Evolutionary conservation across 1,140 invertebrate genomes (phyloP).

Genomic region (Sarcophaga bullata): DNA sequence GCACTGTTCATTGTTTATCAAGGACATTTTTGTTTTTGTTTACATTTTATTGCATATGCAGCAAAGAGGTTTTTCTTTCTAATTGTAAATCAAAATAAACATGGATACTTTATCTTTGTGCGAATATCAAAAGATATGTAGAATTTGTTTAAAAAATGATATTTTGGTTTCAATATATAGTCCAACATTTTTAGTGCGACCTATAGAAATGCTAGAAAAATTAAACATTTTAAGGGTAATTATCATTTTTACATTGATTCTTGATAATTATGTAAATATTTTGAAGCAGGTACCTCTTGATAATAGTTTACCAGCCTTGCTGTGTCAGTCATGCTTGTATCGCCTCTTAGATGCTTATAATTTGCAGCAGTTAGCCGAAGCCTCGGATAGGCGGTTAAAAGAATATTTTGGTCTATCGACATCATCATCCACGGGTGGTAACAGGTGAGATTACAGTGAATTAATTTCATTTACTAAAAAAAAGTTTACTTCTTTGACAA

Average conservation of each 20-base stretch:
- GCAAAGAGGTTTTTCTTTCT: not conserved
- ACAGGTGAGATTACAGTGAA: slow-evolving; percentile 44
- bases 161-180: slow-evolving; percentile 44
- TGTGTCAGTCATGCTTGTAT: slow-evolving; percentile 46
- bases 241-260: not conserved
- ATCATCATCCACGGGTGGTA: not conserved
- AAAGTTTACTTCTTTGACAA: slow-evolving; percentile 23
- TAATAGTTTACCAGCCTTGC: slow-evolving; percentile 42
- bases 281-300: slow-evolving; percentile 2
- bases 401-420: slow-evolving; percentile 41
- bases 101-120: slow-evolving; percentile 38
- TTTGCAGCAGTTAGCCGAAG: slow-evolving; percentile 44
- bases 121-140: slow-evolving; percentile 43
- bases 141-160: slow-evolving; percentile 47
- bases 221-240: slow-evolving; percentile 45
- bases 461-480: slow-evolving; percentile 19
- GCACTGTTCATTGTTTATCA: not conserved
- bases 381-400: slow-evolving; percentile 42
- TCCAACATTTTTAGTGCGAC: slow-evolving; percentile 45
- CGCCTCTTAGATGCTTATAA: slow-evolving; percentile 46
- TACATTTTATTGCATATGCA: not conserved
- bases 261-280: not conserved
- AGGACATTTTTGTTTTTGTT: slow-evolving; percentile 8
- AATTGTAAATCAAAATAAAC: not conserved
- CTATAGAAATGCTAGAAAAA: slow-evolving; percentile 46